Percentiles rank a stretch among this genome's conserved stretches.
These are phyloP conservation scores for Peribatodes rhomboidaria DNA, from an alignment of 2,888 invertebrate species.

Conservation along the genomic window DNA sequence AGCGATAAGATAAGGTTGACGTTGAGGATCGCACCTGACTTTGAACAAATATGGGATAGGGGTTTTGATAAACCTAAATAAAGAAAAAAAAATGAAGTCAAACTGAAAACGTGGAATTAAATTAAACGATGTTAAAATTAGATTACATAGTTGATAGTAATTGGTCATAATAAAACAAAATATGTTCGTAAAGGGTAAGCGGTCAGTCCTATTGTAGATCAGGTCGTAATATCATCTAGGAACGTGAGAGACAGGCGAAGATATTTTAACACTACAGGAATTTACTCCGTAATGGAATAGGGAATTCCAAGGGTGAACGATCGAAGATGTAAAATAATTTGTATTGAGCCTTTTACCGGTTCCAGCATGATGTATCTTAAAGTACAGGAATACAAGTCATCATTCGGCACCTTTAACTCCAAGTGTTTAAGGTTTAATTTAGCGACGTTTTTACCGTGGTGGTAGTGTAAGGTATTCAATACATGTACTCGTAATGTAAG, in stretches of 20 bases:
- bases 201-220: background rate
- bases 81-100: background rate
- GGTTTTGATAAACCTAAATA: background rate
- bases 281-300: constrained; percentile 23
- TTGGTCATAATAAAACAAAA: background rate
- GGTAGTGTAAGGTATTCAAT: constrained; percentile 29
- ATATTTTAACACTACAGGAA: background rate
- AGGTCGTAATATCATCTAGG: background rate
- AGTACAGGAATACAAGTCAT: constrained; percentile 5
- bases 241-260: background rate
- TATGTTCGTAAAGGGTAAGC: background rate
- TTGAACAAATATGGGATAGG: constrained; percentile 14
- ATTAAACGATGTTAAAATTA: too few species aligned
- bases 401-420: constrained; percentile 13
- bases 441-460: background rate
- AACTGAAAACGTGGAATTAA: too few species aligned
- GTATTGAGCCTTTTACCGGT: constrained; percentile 33
- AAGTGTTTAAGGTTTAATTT: constrained; percentile 22
- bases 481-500: constrained; percentile 31
- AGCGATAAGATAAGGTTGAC: constrained; percentile 9
- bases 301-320: constrained; percentile 31
- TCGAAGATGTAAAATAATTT: constrained; percentile 34
- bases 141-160: too few species aligned
- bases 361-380: constrained; percentile 24
- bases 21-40: background rate